Evolutionary conservation across 2,113 vertebrate genomes (phyloP).

Genomic region (Ciconia boyciana): DNA sequence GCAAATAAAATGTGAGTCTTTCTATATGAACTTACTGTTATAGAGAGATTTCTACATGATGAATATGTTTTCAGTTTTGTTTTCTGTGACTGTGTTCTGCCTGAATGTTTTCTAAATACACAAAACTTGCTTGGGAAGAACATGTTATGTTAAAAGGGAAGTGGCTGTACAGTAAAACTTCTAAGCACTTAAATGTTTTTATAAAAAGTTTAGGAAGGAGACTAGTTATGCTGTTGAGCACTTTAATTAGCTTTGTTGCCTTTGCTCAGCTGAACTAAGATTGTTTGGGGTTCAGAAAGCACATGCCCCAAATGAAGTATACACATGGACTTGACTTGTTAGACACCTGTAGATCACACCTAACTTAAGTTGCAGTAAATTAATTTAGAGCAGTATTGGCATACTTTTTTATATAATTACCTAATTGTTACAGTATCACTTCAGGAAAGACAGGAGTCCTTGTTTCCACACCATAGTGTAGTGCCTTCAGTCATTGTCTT

Average conservation of each 20-base stretch:
- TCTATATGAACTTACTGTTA: background rate
- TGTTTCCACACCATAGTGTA: background rate
- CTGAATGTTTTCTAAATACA: background rate
- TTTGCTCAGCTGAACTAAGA: background rate
- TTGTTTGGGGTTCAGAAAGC: background rate
- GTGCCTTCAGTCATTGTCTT: background rate
- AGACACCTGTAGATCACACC: background rate
- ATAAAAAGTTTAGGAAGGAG: background rate
- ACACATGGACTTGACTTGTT: background rate
- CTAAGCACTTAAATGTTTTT: background rate
- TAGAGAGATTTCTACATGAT: background rate
- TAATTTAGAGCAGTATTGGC: background rate
- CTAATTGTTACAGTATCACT: background rate
- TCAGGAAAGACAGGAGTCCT: background rate
- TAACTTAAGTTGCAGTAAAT: background rate
- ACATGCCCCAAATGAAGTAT: rapidly evolving
- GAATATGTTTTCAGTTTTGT: background rate
- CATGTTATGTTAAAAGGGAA: background rate
- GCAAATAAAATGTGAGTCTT: background rate
- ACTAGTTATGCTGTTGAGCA: background rate
- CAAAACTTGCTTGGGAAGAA: background rate
- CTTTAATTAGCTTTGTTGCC: background rate
- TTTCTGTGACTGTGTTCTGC: background rate
- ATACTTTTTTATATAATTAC: background rate
- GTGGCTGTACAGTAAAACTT: background rate